phyloP scores from a whole-genome alignment of 2,113 vertebrate genomes.

The Perca flavescens region DNA sequence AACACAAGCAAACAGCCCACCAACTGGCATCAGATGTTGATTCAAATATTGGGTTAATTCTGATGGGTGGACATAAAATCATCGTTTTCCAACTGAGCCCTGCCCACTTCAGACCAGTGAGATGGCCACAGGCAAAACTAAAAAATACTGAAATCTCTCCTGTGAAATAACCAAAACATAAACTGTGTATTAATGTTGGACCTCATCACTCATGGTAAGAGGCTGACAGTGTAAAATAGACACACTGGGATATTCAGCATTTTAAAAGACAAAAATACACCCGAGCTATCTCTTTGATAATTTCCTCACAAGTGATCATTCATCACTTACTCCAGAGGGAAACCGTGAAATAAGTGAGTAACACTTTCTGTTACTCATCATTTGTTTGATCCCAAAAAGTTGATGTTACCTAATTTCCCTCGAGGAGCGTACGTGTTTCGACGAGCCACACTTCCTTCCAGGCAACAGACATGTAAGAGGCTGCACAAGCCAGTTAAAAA shows the following conservation, averaged over 20 bases:
- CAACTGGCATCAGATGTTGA: no score
- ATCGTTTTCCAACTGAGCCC: no score
- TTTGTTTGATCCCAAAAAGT: not conserved
- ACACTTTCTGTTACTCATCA: not conserved
- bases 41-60: no score
- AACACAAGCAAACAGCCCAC: no score
- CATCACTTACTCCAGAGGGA: not conserved
- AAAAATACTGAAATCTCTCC: no score
- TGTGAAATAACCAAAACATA: no score
- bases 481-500: conserved; percentile 67
- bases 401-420: not conserved
- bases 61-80: no score
- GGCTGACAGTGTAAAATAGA: not conserved
- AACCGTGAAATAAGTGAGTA: not conserved
- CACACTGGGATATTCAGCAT: not conserved
- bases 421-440: not conserved
- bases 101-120: no score
- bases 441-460: not conserved
- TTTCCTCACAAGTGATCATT: not conserved
- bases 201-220: no score
- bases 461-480: not conserved
- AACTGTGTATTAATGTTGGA: no score
- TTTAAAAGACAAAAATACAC: not conserved
- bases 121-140: no score
- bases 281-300: not conserved